These are phyloP conservation scores for Vandiemenella viatica DNA, from an alignment of 2,888 invertebrate species.

Conservation along the genomic window DNA sequence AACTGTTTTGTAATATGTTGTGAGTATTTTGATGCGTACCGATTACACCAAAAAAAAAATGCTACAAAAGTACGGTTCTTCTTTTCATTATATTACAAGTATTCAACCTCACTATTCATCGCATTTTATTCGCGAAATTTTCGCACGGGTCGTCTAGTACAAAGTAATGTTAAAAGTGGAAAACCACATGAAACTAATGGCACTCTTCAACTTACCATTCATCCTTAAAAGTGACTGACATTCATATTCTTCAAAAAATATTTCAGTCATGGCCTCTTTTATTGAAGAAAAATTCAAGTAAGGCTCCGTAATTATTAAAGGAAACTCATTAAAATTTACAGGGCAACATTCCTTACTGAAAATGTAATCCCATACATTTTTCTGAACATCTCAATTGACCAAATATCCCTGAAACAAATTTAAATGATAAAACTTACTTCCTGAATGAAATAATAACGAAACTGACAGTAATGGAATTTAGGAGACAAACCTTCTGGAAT, in stretches of 20 bases:
- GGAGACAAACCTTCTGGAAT: conserved; percentile 54
- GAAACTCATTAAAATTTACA: conserved; percentile 59
- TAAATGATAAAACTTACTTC: too few relatives aligned
- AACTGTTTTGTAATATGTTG: too few relatives aligned
- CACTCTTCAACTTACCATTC: conserved; percentile 41
- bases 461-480: neutral
- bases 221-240: conserved; percentile 66
- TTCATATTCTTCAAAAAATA: conserved; percentile 95
- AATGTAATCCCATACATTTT: conserved; percentile 89
- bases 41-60: too few relatives aligned
- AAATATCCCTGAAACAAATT: conserved; percentile 55
- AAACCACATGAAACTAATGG: too few relatives aligned
- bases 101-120: too few relatives aligned
- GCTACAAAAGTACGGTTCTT: too few relatives aligned
- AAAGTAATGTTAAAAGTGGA: too few relatives aligned
- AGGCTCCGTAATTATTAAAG: conserved; percentile 84
- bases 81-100: too few relatives aligned
- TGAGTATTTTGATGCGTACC: too few relatives aligned
- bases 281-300: conserved; percentile 82
- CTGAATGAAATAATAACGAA: neutral
- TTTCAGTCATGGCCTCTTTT: conserved; percentile 87
- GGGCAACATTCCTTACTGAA: conserved; percentile 75
- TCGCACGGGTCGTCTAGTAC: too few relatives aligned
- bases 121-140: too few relatives aligned
- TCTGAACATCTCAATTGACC: conserved; percentile 91